Percentiles rank a stretch among this genome's conserved stretches.
phyloP scores from a whole-genome alignment of 2,113 vertebrate genomes.

The Lepus europaeus region DNA sequence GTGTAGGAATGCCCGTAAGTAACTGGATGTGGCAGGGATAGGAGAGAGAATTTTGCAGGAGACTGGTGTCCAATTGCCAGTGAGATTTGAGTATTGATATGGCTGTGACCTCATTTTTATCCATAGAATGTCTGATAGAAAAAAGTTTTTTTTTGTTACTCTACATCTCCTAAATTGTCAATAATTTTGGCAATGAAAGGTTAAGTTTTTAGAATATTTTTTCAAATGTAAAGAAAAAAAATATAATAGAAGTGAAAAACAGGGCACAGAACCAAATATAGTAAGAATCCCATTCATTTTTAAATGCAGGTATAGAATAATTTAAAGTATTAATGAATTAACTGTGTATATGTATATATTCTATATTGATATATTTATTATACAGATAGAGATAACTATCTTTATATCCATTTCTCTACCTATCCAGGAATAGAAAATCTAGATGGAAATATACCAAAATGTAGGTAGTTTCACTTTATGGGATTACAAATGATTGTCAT shows the following conservation, averaged over 20 bases:
- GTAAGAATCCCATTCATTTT: constrained; percentile 7
- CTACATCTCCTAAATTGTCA: background rate
- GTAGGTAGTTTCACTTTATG: background rate
- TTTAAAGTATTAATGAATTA: background rate
- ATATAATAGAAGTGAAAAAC: background rate
- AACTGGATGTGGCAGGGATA: background rate
- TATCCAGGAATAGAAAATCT: background rate
- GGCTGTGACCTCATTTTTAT: background rate
- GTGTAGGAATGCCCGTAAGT: background rate
- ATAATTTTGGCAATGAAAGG: constrained; percentile 38
- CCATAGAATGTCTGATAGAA: background rate
- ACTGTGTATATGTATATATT: background rate
- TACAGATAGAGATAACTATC: background rate
- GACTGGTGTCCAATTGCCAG: background rate
- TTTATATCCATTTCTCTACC: background rate
- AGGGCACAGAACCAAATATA: background rate
- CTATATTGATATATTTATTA: background rate
- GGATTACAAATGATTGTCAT: background rate
- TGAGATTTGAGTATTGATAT: background rate
- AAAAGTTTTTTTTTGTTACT: background rate
- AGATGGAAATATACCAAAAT: background rate
- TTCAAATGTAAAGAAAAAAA: constrained; percentile 31
- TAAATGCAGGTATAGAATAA: background rate
- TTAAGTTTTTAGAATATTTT: background rate
- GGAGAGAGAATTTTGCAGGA: background rate